These are phyloP conservation scores for Thyatira batis DNA, from an alignment of 2,888 invertebrate species.

Conservation along the genomic window DNA sequence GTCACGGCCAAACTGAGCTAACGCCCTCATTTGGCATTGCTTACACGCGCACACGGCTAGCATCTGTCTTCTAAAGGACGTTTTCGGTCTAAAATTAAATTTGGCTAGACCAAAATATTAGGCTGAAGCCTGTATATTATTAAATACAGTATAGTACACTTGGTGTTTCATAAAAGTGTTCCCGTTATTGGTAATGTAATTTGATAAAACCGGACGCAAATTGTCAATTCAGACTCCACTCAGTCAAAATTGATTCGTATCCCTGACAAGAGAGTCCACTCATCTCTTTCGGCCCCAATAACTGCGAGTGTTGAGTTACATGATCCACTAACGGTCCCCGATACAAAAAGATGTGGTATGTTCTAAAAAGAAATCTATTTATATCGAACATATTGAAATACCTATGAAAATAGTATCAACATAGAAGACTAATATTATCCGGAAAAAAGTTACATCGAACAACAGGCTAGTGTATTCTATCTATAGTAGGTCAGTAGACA, in stretches of 20 bases:
- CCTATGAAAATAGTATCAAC: not conserved
- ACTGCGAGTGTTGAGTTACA: constrained; percentile 1
- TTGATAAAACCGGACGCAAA: no score
- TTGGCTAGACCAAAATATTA: constrained; percentile 8
- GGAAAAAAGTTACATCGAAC: constrained; percentile 15
- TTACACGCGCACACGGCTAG: constrained; percentile 32
- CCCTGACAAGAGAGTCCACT: not conserved
- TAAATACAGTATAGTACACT: not conserved
- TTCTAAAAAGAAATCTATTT: not conserved
- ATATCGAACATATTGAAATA: not conserved
- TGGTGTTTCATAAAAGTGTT: not conserved
- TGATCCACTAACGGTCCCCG: not conserved
- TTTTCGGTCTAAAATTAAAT: constrained; percentile 26
- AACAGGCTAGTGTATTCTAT: constrained; percentile 17
- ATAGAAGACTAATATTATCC: not conserved
- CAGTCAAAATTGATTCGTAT: not conserved
- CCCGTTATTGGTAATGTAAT: no score
- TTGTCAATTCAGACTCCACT: not conserved
- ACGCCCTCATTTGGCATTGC: constrained; percentile 44
- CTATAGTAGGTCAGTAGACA: constrained; percentile 56
- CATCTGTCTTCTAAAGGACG: constrained; percentile 36
- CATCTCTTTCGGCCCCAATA: not conserved
- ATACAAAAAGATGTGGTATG: not conserved
- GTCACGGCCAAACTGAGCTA: constrained; percentile 31
- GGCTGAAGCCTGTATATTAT: not conserved